These are phyloP conservation scores for Sarcoramphus papa DNA, from an alignment of 2,797 vertebrate genomes.

Conservation along the genomic window DNA sequence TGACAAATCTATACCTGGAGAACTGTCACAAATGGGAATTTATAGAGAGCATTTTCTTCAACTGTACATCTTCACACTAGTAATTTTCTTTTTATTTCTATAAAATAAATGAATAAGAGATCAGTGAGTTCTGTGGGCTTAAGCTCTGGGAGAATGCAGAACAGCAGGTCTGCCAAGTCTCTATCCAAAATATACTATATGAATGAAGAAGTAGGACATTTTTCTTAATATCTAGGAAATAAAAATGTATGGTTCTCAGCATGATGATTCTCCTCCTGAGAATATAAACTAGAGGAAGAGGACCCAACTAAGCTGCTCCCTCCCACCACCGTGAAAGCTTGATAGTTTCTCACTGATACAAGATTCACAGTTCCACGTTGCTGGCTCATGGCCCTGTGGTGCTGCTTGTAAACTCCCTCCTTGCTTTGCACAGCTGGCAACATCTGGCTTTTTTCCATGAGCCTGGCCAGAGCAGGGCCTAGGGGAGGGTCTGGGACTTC, in stretches of 20 bases:
- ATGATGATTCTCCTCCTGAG: neutral
- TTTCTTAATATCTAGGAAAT: conserved; percentile 26
- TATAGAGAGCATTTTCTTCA: neutral
- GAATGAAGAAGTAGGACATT: conserved; percentile 14
- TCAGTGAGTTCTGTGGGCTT: neutral
- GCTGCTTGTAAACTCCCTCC: neutral
- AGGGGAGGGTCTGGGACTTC: neutral
- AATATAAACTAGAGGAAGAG: neutral
- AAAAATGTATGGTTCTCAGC: conserved; percentile 12
- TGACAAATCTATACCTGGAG: neutral
- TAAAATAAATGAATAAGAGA: conserved; percentile 12
- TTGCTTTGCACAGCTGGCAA: neutral
- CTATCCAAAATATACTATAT: neutral
- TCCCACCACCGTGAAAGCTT: neutral
- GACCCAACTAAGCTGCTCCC: neutral
- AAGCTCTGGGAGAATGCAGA: neutral
- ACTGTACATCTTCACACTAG: neutral
- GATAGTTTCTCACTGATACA: neutral
- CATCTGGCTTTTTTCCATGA: neutral
- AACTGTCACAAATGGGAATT: neutral
- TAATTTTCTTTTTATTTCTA: conserved; percentile 23
- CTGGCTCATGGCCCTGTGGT: neutral
- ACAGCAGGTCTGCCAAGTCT: conserved; percentile 6
- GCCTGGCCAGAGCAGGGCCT: neutral
- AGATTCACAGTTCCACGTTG: neutral